Evolutionary conservation across 2,888 invertebrate species (phyloP), one percentile per base, ranked within the genome.

Genomic region (Lottia gigantea): DNA sequence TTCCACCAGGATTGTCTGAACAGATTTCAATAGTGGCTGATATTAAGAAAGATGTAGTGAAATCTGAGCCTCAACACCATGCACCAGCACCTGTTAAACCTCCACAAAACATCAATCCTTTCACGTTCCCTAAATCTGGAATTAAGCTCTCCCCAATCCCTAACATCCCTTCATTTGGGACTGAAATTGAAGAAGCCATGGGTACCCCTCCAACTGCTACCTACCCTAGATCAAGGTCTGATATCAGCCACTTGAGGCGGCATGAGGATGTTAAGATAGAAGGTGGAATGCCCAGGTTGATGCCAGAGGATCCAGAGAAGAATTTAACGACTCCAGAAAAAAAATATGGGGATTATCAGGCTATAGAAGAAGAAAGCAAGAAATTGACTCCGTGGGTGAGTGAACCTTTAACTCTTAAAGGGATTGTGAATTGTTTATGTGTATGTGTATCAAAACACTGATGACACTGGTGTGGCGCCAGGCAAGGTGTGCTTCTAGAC

Each of bases 81-180:
- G 49, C 55, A 55, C 7, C 19, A 55, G 23, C 55, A 15, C 55
- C 23, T 11, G 23, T 12, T 55, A 19, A 55, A 55, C 55, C 55
- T 40, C 69, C 69, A 45, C 64, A 45, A 55, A 64, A 69, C 15
- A 25, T 69, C 6, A 69, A 69, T 46, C 69, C 69, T 12, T 69
- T 69, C 25, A 69, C 69, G 1, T 69, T 69, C 23, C 69, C 69
- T 14, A 55, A 19, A 19, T 19, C 47, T 16, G 45, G 40, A 55
- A 16, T 61, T 8, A 69, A 46, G 55, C 61, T 62, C 15, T 64
- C 65, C 16, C 46, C 55, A 3, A 55, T 31, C 47, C 69, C 64
- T 15, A 63, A 19, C 16, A 26, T 61, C 14, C 26, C 45, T 23
- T 40, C 69, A 19, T 40, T 68, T 15, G 23, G 23, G n/a, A 19